phyloP scores from a whole-genome alignment of 2,797 vertebrate species.

The Arrhamphus sclerolepis region DNA sequence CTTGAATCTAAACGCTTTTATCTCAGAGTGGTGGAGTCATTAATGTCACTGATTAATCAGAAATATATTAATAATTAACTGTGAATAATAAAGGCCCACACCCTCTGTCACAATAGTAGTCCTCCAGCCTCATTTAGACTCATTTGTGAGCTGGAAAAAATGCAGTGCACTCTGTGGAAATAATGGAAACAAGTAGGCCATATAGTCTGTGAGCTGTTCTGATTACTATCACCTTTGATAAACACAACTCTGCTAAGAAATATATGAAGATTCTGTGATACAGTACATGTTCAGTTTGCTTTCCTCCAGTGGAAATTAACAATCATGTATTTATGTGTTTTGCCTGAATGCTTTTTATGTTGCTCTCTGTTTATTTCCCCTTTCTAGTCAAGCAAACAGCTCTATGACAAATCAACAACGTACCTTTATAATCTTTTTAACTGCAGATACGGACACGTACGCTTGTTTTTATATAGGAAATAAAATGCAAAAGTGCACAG shows the following conservation, averaged over 20 bases:
- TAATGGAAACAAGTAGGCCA: constrained; percentile 30
- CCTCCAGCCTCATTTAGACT: constrained; percentile 58
- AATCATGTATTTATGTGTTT: no score
- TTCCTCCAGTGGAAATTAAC: no score
- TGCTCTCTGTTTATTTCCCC: no score
- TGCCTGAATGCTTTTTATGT: no score
- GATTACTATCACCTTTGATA: constrained; percentile 1
- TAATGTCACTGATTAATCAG: constrained; percentile 74
- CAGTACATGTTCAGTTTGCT: not conserved
- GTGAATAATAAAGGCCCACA: constrained; percentile 60
- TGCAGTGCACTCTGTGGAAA: constrained; percentile 32
- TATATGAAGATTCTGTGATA: no score
- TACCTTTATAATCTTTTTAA: no score
- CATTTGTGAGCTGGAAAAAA: constrained; percentile 38
- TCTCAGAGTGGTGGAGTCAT: constrained; percentile 38
- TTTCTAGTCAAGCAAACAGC: no score
- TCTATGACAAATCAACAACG: no score
- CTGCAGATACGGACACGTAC: no score
- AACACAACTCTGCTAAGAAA: not conserved
- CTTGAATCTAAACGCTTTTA: constrained; percentile 37
- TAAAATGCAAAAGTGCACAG: no score
- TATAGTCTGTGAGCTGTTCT: constrained; percentile 30
- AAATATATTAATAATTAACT: constrained; percentile 76
- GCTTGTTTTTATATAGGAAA: no score
- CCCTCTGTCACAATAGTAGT: constrained; percentile 64